Conservation (phyloP, 2,113 vertebrate genomes). For the Gavia stellata region DNA sequence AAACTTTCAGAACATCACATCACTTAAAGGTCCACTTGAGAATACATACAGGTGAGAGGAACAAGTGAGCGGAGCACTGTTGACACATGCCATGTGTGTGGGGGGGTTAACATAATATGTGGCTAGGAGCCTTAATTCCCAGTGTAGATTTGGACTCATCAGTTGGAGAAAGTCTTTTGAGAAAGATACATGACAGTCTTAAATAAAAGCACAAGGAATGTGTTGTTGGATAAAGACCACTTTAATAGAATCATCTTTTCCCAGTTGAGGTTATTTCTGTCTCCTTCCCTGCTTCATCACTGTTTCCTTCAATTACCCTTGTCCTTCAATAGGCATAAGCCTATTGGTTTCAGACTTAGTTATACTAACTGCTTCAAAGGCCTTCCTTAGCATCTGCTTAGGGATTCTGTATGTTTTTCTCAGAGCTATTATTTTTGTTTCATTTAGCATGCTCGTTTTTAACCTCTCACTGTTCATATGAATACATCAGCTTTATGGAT, state of each 20-base stretch:
- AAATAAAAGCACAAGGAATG: slow-evolving; percentile 59
- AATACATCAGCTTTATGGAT: background rate
- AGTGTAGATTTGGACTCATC: background rate
- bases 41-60: slow-evolving; percentile 97
- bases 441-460: slow-evolving; percentile 50
- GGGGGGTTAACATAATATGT: background rate
- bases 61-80: background rate
- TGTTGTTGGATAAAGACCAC: slow-evolving; percentile 61
- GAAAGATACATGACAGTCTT: slow-evolving; percentile 49
- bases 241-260: slow-evolving; percentile 63
- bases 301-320: slow-evolving; percentile 67
- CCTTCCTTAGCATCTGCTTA: slow-evolving; percentile 53
- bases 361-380: slow-evolving; percentile 59
- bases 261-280: slow-evolving; percentile 57
- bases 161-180: slow-evolving; percentile 33
- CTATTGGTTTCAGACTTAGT: slow-evolving; percentile 65
- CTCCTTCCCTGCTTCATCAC: slow-evolving; percentile 54
- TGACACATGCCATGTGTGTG: background rate
- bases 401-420: slow-evolving; percentile 54
- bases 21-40: slow-evolving; percentile 99
- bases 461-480: slow-evolving; percentile 41
- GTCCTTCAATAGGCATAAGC: slow-evolving; percentile 58
- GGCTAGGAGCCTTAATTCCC: background rate
- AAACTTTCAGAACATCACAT: slow-evolving; percentile 97
- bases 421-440: slow-evolving; percentile 51